These are phyloP conservation scores for Pyrochroa serraticornis DNA, from an alignment of 2,888 invertebrate species.

Conservation along the genomic window DNA sequence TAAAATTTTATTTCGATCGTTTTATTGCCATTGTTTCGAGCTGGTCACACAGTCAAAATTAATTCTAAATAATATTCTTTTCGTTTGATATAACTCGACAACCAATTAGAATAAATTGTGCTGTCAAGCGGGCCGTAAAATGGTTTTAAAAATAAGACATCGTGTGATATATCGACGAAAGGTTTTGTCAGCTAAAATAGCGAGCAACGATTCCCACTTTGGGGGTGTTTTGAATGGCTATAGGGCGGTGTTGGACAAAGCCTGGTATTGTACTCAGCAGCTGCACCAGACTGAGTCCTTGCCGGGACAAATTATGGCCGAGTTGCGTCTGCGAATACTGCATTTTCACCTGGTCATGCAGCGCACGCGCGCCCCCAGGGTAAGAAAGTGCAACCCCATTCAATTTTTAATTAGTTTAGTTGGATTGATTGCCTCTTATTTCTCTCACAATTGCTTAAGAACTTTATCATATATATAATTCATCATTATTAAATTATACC, in stretches of 20 bases:
- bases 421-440: no score
- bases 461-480: no score
- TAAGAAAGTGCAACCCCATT: background rate
- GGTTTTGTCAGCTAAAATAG: slow-evolving; percentile 58
- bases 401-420: no score
- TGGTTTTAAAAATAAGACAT: slow-evolving; percentile 55
- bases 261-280: slow-evolving; percentile 54
- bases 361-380: slow-evolving; percentile 1
- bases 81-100: slow-evolving; percentile 25
- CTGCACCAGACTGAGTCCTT: slow-evolving; percentile 50
- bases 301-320: slow-evolving; percentile 40
- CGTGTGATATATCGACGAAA: slow-evolving; percentile 55
- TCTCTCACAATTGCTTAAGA: no score
- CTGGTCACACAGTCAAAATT: background rate
- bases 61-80: slow-evolving; percentile 1
- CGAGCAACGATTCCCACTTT: slow-evolving; percentile 52
- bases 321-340: slow-evolving; percentile 26
- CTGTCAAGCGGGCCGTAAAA: slow-evolving; percentile 47
- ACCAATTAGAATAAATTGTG: slow-evolving; percentile 53
- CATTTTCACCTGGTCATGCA: slow-evolving; percentile 22
- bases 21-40: no score
- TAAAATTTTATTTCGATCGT: background rate
- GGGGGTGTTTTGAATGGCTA: slow-evolving; percentile 56
- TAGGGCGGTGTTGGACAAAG: slow-evolving; percentile 55
- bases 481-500: no score